Percentiles rank a stretch among this genome's conserved stretches.
Evolutionary conservation across 2,888 invertebrate genomes (phyloP).

Genomic region (Dyspetes luteomarginatus): DNA sequence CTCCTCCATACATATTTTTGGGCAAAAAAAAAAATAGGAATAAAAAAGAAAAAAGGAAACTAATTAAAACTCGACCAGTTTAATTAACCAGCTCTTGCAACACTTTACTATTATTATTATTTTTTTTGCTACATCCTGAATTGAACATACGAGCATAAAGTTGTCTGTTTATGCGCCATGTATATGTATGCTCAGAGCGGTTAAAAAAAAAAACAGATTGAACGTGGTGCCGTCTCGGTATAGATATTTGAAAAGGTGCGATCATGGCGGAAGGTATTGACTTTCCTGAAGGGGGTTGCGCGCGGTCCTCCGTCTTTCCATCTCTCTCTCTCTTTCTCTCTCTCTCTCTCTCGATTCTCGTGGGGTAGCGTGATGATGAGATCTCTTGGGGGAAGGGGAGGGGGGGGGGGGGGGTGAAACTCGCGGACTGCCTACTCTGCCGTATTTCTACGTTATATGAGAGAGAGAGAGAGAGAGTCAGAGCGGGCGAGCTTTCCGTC

Average conservation of each 20-base stretch:
- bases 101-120: too few species aligned
- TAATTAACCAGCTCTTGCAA: constrained; percentile 41
- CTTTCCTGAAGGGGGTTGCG: constrained; percentile 72
- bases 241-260: constrained; percentile 67
- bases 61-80: constrained; percentile 45
- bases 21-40: constrained; percentile 20
- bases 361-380: constrained; percentile 73
- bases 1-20: constrained; percentile 8
- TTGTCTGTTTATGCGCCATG: too few species aligned
- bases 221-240: constrained; percentile 62
- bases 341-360: constrained; percentile 58
- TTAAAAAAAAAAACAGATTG: constrained; percentile 5
- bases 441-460: constrained; percentile 47
- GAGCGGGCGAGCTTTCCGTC: too few species aligned
- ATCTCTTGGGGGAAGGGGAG: constrained; percentile 69
- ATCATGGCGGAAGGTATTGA: constrained; percentile 75
- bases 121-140: too few species aligned
- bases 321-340: constrained; percentile 36
- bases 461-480: constrained; percentile 37
- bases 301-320: constrained; percentile 56
- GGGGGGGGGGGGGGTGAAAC: constrained; percentile 62
- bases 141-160: too few species aligned
- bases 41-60: constrained; percentile 27
- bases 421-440: constrained; percentile 52
- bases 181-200: background rate